Conservation (phyloP, 2,113 vertebrate genomes). For the Ctenomys sociabilis region DNA sequence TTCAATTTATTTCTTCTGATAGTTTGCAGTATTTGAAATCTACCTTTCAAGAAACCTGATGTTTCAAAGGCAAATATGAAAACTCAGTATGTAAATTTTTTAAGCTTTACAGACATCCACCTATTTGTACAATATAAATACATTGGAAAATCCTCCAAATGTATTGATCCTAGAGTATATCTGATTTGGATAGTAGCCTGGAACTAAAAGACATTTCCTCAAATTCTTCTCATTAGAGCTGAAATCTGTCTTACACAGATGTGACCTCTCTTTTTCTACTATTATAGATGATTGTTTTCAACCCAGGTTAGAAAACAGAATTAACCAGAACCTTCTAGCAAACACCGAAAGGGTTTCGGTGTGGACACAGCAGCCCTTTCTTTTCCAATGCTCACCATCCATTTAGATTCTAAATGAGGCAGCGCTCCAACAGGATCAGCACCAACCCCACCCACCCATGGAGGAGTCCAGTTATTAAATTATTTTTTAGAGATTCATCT, state of each 20-base stretch:
- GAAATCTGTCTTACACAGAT: not conserved
- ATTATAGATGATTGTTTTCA: constrained; percentile 10
- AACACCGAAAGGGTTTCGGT: constrained; percentile 27
- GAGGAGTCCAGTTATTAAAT: constrained; percentile 81
- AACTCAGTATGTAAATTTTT: not conserved
- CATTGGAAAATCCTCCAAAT: not conserved
- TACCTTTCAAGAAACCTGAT: constrained; percentile 19
- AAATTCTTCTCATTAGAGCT: not conserved
- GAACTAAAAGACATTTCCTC: not conserved
- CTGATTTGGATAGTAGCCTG: not conserved
- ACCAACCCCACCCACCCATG: constrained; percentile 68
- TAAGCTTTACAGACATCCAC: not conserved
- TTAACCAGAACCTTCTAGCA: not conserved
- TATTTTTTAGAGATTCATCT: constrained; percentile 80
- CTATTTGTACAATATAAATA: constrained; percentile 1
- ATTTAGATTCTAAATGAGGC: constrained; percentile 59
- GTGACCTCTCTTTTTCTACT: not conserved
- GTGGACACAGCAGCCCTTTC: not conserved
- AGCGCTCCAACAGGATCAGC: constrained; percentile 57
- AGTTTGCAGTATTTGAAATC: not conserved
- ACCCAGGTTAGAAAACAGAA: not conserved
- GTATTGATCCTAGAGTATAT: not conserved
- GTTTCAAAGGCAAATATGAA: constrained; percentile 2
- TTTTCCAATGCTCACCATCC: not conserved
- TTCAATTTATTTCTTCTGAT: not conserved